Evolutionary conservation across 92 coral and sea anemone genomes (phyloP).

Genomic region (Porites evermanni): DNA sequence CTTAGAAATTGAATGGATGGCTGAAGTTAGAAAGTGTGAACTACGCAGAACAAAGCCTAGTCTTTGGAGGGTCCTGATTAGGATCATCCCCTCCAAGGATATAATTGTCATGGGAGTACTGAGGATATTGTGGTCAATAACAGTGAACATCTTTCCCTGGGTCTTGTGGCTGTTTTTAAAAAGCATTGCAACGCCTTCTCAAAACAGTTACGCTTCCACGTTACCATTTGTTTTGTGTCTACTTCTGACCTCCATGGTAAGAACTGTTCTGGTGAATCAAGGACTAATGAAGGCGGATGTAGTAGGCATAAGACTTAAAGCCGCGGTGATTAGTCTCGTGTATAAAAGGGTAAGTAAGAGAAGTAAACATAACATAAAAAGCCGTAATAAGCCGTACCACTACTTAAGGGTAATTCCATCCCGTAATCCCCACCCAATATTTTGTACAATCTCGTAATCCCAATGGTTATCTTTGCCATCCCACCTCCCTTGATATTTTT

Average conservation of each 20-base stretch:
- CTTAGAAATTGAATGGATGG: background rate
- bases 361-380: too few relatives aligned
- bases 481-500: too few relatives aligned
- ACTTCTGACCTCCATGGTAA: background rate
- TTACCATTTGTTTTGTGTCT: background rate
- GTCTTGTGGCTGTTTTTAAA: background rate
- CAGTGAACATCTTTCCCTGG: background rate
- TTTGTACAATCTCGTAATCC: too few relatives aligned
- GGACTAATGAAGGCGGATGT: background rate
- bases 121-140: background rate
- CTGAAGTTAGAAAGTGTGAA: background rate
- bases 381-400: too few relatives aligned
- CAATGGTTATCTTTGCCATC: too few relatives aligned
- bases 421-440: too few relatives aligned
- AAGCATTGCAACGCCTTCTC: background rate
- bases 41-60: background rate
- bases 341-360: background rate
- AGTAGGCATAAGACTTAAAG: background rate
- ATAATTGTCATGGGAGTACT: background rate
- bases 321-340: background rate
- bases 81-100: background rate
- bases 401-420: too few relatives aligned
- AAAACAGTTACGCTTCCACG: background rate
- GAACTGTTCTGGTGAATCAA: background rate
- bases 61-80: background rate